These are phyloP conservation scores for Prochilodus magdalenae DNA, from an alignment of 2,113 vertebrate species.

Conservation along the genomic window DNA sequence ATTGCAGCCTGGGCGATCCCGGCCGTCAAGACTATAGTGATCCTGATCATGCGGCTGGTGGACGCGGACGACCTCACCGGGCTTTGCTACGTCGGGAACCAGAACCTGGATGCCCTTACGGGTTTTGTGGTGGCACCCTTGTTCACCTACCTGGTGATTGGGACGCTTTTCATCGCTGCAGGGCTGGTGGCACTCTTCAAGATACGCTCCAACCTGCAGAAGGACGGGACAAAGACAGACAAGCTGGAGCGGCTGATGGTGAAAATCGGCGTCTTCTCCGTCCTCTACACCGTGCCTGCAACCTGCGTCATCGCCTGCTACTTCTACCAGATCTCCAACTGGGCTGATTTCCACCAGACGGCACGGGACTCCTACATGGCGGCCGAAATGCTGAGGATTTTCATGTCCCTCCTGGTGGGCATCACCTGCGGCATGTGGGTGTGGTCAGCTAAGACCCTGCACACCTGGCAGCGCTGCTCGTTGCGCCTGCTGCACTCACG, in stretches of 20 bases:
- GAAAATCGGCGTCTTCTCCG: slow-evolving; percentile 98
- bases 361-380: slow-evolving; percentile 92
- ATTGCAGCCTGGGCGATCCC: slow-evolving; percentile 99
- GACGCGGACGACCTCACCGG: slow-evolving; percentile 95
- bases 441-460: slow-evolving; percentile 98
- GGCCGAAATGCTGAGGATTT: slow-evolving; percentile 97
- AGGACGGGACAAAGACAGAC: slow-evolving; percentile 98
- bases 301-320: slow-evolving; percentile 97
- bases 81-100: slow-evolving; percentile 95
- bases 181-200: slow-evolving; percentile 97
- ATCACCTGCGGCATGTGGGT: slow-evolving; percentile 99
- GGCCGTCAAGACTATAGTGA: slow-evolving; percentile 96
- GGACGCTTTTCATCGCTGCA: slow-evolving; percentile 95
- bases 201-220: slow-evolving; percentile 98
- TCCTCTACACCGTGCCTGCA: slow-evolving; percentile 96
- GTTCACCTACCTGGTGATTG: slow-evolving; percentile 95
- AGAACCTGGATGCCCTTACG: slow-evolving; percentile 93
- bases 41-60: slow-evolving; percentile 96
- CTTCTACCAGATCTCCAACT: slow-evolving; percentile 96
- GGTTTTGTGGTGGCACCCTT: slow-evolving; percentile 96
- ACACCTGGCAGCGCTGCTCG: slow-evolving; percentile 97
- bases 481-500: slow-evolving; percentile 86
- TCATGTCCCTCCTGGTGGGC: slow-evolving; percentile 96
- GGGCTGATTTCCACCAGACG: slow-evolving; percentile 87
- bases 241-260: slow-evolving; percentile 98